Conservation (phyloP, 2,797 vertebrate species). For the Euphonia xanthogaster region DNA sequence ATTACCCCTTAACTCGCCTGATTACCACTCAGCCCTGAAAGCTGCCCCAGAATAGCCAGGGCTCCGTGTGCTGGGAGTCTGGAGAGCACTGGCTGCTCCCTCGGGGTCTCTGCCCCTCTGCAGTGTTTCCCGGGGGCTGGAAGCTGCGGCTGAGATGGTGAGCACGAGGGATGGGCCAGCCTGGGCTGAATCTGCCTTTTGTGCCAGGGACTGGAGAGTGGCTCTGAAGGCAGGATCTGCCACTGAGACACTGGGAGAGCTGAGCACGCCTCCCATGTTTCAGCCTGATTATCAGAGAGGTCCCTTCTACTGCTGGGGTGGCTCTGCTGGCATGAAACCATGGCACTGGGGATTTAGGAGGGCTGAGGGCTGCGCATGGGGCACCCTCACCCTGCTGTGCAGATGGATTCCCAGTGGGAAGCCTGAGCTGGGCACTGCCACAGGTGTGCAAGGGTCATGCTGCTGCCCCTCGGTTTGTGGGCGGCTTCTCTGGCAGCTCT, state of each 20-base stretch:
- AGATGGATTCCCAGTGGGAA: rapidly evolving
- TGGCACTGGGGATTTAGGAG: not conserved
- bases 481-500: rapidly evolving
- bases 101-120: not conserved
- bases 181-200: not conserved
- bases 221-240: not conserved
- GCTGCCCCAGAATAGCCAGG: not conserved
- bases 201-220: not conserved
- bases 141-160: not conserved
- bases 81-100: not conserved
- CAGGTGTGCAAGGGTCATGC: not conserved
- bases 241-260: rapidly evolving
- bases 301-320: not conserved
- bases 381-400: rapidly evolving
- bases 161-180: not conserved
- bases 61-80: not conserved
- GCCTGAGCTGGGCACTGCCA: not conserved
- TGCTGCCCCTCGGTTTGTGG: not conserved
- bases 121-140: rapidly evolving
- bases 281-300: not conserved
- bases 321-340: not conserved
- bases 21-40: not conserved
- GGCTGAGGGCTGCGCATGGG: not conserved
- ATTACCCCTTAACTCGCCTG: not conserved
- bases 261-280: rapidly evolving